Percentiles rank a stretch among this genome's conserved stretches.
Conservation (phyloP, 53 echinoderm and acorn worm species). For the Temnopleurus reevesii region DNA sequence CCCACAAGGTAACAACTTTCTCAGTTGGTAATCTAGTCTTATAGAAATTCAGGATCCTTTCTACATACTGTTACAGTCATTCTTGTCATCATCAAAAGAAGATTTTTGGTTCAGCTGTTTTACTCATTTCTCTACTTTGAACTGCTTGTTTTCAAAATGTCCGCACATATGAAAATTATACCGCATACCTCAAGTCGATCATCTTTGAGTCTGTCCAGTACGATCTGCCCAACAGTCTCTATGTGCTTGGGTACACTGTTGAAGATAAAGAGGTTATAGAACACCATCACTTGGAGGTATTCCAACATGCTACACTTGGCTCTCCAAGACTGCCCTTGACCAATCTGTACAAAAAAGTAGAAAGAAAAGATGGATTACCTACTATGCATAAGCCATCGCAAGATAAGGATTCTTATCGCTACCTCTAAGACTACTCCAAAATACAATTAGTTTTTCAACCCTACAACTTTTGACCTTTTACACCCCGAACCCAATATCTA, state of each 20-base stretch:
- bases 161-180: not conserved
- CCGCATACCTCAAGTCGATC: slow-evolving; percentile 84
- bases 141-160: not conserved
- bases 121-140: not conserved
- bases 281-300: slow-evolving; percentile 97
- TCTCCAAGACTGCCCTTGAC: slow-evolving; percentile 82
- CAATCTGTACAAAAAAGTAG: slow-evolving; percentile 62
- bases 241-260: slow-evolving; percentile 61
- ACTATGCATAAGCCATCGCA: too few species aligned
- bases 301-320: slow-evolving; percentile 86
- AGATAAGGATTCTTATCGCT: too few species aligned
- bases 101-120: not conserved
- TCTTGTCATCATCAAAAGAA: not conserved
- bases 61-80: too few species aligned
- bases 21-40: too few species aligned
- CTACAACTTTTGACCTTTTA: too few species aligned
- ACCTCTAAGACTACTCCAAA: too few species aligned
- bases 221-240: slow-evolving; percentile 75
- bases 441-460: too few species aligned
- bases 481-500: too few species aligned
- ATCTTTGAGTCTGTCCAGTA: slow-evolving; percentile 85
- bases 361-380: too few species aligned
- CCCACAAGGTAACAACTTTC: too few species aligned
- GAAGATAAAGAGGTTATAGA: slow-evolving; percentile 86
- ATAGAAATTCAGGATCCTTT: too few species aligned